These are phyloP conservation scores for Mythimna ferrago DNA, from an alignment of 2,888 invertebrate species.

Conservation along the genomic window DNA sequence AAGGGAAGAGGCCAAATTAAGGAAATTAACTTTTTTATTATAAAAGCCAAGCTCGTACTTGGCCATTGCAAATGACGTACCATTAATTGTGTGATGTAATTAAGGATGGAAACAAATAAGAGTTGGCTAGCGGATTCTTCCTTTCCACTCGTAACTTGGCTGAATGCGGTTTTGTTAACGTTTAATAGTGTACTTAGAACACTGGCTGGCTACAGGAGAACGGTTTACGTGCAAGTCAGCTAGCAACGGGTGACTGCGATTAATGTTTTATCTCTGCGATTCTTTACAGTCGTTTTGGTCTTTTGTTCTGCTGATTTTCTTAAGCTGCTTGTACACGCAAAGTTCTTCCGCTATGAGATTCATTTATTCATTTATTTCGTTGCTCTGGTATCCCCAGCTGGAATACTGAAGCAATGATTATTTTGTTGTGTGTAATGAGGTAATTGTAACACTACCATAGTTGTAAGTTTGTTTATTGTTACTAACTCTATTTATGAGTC, in stretches of 20 bases:
- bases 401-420: no score
- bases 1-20: conserved; percentile 84
- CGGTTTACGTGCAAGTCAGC: conserved; percentile 49
- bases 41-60: conserved; percentile 75
- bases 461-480: no score
- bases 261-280: conserved; percentile 40
- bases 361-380: neutral
- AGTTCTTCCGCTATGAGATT: neutral
- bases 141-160: conserved; percentile 50
- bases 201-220: conserved; percentile 27
- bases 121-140: conserved; percentile 61
- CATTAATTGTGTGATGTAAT: conserved; percentile 86
- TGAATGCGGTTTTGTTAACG: conserved; percentile 56
- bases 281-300: conserved; percentile 27
- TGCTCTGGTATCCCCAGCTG: no score
- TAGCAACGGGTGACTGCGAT: conserved; percentile 34
- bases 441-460: no score
- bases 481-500: no score
- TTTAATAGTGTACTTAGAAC: conserved; percentile 54
- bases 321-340: conserved; percentile 1
- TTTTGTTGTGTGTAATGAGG: no score
- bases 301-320: conserved; percentile 17
- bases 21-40: conserved; percentile 88
- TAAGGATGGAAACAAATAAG: conserved; percentile 76
- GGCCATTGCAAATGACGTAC: conserved; percentile 84